phyloP scores from a whole-genome alignment of 1,140 invertebrate species.

The Ips typographus region DNA sequence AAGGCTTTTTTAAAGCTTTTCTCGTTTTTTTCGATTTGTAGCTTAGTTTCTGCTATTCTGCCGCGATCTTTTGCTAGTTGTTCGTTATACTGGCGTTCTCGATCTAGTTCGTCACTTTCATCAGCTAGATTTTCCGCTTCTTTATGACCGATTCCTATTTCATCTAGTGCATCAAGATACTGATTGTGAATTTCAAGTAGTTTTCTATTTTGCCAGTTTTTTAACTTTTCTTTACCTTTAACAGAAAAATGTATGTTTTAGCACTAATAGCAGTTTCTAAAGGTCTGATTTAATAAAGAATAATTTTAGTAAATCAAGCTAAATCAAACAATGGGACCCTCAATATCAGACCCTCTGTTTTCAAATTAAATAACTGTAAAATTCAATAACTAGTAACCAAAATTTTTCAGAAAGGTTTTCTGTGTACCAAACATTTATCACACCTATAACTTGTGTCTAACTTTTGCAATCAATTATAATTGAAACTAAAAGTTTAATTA shows the following conservation, averaged over 20 bases:
- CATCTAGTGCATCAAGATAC: constrained; percentile 55
- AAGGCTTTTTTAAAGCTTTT: constrained; percentile 41
- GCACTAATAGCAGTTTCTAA: too few relatives aligned
- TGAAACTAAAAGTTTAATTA: too few relatives aligned
- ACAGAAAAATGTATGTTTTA: neutral
- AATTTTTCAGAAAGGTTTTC: too few relatives aligned
- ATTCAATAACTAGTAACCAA: too few relatives aligned
- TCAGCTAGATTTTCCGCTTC: constrained; percentile 49
- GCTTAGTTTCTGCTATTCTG: constrained; percentile 48
- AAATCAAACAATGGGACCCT: too few relatives aligned
- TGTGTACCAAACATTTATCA: too few relatives aligned
- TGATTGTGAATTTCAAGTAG: constrained; percentile 55
- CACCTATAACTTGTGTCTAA: too few relatives aligned
- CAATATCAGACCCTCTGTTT: too few relatives aligned
- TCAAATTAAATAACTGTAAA: too few relatives aligned
- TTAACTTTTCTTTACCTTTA: constrained; percentile 49
- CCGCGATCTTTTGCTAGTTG: constrained; percentile 52
- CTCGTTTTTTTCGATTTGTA: constrained; percentile 47
- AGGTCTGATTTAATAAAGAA: too few relatives aligned
- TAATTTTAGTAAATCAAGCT: too few relatives aligned
- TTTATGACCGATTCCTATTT: constrained; percentile 56
- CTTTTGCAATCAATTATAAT: too few relatives aligned
- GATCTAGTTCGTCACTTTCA: constrained; percentile 47
- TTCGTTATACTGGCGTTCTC: constrained; percentile 48
- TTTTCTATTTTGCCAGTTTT: constrained; percentile 52